Evolutionary conservation across 2,797 vertebrate genomes (phyloP).

Genomic region (Gymnothorax javanicus): DNA sequence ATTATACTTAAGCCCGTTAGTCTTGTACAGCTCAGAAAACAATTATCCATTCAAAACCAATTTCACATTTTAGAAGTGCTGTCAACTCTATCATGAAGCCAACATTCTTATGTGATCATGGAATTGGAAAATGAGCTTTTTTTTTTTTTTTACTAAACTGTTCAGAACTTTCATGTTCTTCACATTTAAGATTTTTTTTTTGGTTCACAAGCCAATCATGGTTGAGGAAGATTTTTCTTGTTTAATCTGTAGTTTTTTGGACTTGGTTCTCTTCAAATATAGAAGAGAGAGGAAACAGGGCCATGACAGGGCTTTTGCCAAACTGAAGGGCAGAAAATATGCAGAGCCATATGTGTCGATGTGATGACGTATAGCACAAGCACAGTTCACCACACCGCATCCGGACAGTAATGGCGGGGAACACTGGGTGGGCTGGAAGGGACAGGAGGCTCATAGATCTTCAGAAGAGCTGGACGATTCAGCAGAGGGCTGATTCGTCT

Average conservation of each 20-base stretch:
- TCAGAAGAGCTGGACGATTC: slow-evolving; percentile 97
- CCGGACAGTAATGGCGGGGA: slow-evolving; percentile 10
- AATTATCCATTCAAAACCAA: neutral
- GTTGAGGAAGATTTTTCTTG: neutral
- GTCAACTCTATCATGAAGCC: neutral
- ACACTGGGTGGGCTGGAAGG: neutral
- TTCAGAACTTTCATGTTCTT: no score
- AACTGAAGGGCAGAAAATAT: no score
- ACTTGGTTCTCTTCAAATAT: slow-evolving; percentile 75
- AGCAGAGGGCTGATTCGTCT: slow-evolving; percentile 91
- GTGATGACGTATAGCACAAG: neutral
- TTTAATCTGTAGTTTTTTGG: neutral
- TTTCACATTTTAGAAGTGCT: neutral
- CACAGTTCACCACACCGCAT: neutral
- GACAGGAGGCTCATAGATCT: slow-evolving; percentile 85
- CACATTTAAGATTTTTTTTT: neutral
- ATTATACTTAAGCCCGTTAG: neutral
- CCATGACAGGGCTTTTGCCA: neutral
- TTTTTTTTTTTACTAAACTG: neutral
- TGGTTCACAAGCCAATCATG: neutral
- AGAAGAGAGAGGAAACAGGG: slow-evolving; percentile 19
- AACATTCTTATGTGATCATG: neutral
- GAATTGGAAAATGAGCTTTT: neutral
- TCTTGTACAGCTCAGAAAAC: neutral
- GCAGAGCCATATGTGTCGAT: no score